Base-by-base conservation (phyloP, 2,888 invertebrate species). In the Oxycera nigricornis region DNA sequence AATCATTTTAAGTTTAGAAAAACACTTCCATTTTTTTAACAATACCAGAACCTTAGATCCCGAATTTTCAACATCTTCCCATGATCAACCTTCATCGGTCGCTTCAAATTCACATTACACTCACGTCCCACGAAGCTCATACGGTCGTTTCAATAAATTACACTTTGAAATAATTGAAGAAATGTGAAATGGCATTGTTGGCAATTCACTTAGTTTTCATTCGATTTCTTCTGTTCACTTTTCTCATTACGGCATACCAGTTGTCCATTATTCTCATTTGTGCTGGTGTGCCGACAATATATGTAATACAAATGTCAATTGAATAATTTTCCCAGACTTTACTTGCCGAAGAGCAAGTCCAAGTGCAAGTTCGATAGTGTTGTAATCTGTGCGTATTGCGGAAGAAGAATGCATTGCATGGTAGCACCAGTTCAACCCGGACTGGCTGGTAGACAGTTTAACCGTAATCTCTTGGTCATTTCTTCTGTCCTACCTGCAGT, bases 81-180 rank as follows among this genome's bases (percentile, higher is more conserved):
- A n/a, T n/a, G n/a, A n/a, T n/a, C n/a, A n/a, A n/a, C n/a, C n/a
- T n/a, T n/a, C n/a, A n/a, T n/a, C n/a, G n/a, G n/a, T n/a, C n/a
- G n/a, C n/a, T 39, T 39, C 1, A 39, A 39, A 39, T 39, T 39
- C 14, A 39, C 14, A 55, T 55, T 55, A 24, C 20, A 9, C 24
- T 55, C 55, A 55, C 55, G 55, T 55, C 24, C 55, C 1, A 20
- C 14, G 22, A 20, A 55, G 9, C 24, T 55, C 55, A n/a, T 17
- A 46, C 17, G 11, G 14, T n/a, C 50, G 50, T 50, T 22, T 59
- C 59, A 2, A 2, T 59, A 2, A 59, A 59, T n/a, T 59, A 59
- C 26, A 59, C 30, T 30, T 59, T 30, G 30, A 30, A 28, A 59
- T 59, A 59, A 26, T 59, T 28, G 24, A 59, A 59, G 59, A 59